phyloP scores from a whole-genome alignment of 1,140 invertebrate genomes.

The Neuroterus valhalla region DNA sequence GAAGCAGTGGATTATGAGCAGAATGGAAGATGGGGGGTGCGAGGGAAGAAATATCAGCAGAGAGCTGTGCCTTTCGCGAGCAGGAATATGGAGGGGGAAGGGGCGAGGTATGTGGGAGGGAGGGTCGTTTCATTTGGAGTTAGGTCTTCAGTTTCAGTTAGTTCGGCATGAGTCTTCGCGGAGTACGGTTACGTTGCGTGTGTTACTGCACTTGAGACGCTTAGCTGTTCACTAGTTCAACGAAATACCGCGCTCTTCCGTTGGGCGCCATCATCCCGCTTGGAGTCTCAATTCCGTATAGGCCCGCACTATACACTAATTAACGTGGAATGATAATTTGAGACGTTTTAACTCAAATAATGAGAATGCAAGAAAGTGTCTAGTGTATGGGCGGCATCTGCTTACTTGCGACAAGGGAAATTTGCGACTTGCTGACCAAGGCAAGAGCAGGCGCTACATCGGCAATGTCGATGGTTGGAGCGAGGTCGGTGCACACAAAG shows the following conservation, averaged over 20 bases:
- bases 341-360: neutral
- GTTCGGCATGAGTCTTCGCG: slow-evolving; percentile 13
- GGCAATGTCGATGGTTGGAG: slow-evolving; percentile 26
- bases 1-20: slow-evolving; percentile 7
- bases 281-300: neutral
- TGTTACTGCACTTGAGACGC: slow-evolving; percentile 19
- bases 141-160: slow-evolving; percentile 22
- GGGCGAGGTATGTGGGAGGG: slow-evolving; percentile 15
- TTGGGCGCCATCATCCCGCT: slow-evolving; percentile 25
- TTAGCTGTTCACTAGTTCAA: slow-evolving; percentile 11
- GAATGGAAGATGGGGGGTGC: slow-evolving; percentile 30
- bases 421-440: slow-evolving; percentile 24
- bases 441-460: slow-evolving; percentile 13
- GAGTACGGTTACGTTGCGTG: neutral
- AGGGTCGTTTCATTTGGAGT: slow-evolving; percentile 25
- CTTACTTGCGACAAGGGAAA: slow-evolving; percentile 1
- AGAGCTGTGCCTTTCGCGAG: slow-evolving; percentile 30
- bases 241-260: slow-evolving; percentile 1
- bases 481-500: slow-evolving; percentile 29
- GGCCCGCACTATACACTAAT: neutral
- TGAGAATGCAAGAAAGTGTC: neutral
- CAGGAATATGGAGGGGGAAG: slow-evolving; percentile 29
- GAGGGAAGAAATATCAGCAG: slow-evolving; percentile 28
- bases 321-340: neutral
- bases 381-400: neutral